A percentile compares a stretch with the other conserved stretches of the same genome.
Evolutionary conservation across 1,140 invertebrate species (phyloP).

Genomic region (Drosophila carrolli): DNA sequence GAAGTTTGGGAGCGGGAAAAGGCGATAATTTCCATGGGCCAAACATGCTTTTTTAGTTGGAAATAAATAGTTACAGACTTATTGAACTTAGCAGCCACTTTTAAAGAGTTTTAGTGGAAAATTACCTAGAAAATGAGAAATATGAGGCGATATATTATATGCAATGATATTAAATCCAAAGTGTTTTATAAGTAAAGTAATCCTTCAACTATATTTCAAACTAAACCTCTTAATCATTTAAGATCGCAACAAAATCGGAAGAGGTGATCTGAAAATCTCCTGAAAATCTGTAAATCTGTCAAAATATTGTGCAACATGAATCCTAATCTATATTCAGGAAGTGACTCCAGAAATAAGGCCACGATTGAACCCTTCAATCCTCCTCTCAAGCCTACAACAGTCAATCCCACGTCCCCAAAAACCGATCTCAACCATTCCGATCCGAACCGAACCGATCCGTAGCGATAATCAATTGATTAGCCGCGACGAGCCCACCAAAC

Average conservation of each 20-base stretch:
- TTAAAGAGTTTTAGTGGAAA: too few species aligned
- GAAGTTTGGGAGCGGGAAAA: not conserved
- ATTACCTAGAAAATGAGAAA: too few species aligned
- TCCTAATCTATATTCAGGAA: conserved; percentile 23
- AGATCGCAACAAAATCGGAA: not conserved
- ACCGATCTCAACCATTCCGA: not conserved
- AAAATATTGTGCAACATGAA: conserved; percentile 27
- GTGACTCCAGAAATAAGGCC: not conserved
- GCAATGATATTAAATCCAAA: too few species aligned
- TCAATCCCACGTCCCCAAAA: conserved; percentile 6
- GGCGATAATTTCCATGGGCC: not conserved
- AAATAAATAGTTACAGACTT: not conserved
- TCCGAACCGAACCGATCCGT: conserved; percentile 10
- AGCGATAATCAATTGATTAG: conserved; percentile 56
- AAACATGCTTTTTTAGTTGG: not conserved
- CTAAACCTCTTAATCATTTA: not conserved
- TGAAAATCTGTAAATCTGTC: conserved; percentile 14
- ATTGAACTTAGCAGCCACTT: not conserved
- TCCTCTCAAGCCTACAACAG: conserved; percentile 13
- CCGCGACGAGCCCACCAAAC: conserved; percentile 51
- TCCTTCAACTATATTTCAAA: too few species aligned
- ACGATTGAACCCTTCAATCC: conserved; percentile 6
- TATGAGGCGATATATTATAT: too few species aligned
- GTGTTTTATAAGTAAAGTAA: too few species aligned
- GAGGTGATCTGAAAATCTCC: not conserved